These are phyloP conservation scores for Drosophila albomicans DNA, from an alignment of 1,140 invertebrate species.

Conservation along the genomic window DNA sequence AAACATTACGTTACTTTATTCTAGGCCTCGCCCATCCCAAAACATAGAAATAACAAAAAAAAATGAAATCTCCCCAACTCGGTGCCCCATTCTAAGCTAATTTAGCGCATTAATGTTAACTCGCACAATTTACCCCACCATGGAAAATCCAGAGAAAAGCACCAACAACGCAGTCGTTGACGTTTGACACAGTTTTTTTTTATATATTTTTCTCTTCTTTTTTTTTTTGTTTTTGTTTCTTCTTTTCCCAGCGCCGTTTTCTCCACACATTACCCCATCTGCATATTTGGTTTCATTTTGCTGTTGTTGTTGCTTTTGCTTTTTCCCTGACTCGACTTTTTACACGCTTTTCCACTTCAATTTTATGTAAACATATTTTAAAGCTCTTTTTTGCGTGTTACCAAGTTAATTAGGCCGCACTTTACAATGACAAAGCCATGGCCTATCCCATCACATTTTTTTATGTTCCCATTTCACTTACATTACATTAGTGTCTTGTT, in stretches of 20 bases:
- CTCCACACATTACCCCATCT: constrained; percentile 49
- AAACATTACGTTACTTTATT: constrained; percentile 29
- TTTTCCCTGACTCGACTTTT: constrained; percentile 37
- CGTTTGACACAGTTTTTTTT: constrained; percentile 74
- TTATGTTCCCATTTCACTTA: constrained; percentile 44
- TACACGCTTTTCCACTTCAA: constrained; percentile 73
- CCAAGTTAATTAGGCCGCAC: constrained; percentile 68
- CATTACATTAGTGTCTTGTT: constrained; percentile 42
- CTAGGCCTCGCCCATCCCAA: constrained; percentile 31
- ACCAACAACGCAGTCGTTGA: constrained; percentile 64
- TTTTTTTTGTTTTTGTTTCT: constrained; percentile 43
- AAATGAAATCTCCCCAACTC: constrained; percentile 18
- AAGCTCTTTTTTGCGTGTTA: constrained; percentile 66
- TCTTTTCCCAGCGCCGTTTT: constrained; percentile 67
- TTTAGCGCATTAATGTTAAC: constrained; percentile 76
- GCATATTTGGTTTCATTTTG: constrained; percentile 54
- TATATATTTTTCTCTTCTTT: too few species aligned
- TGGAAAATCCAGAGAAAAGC: constrained; percentile 43
- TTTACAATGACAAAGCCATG: constrained; percentile 55
- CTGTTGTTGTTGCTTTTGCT: constrained; percentile 13
- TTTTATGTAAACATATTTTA: constrained; percentile 72
- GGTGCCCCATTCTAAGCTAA: constrained; percentile 73
- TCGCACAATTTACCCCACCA: constrained; percentile 73
- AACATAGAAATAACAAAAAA: not conserved
- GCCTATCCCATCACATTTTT: constrained; percentile 54